Evolutionary conservation across 53 echinoderm and acorn worm species (phyloP), one percentile per base, ranked within the genome.

Genomic region (Pentamera pediparva): DNA sequence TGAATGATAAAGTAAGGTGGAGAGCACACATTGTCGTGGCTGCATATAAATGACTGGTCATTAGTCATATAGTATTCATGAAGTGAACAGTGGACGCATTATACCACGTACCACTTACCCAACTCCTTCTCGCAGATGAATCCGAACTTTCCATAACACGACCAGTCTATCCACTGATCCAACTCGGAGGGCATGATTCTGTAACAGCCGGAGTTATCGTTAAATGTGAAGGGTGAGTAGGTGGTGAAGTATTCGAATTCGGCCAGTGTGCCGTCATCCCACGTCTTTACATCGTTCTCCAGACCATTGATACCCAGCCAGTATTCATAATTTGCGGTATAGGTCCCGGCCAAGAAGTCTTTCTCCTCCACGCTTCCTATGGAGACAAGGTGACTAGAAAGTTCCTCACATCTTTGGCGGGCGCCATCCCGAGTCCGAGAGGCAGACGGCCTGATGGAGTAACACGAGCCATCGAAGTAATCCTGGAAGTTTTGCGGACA

Each of bases 261-360:
- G 21, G 33, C 33, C 4, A 36, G 4, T 4, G 65, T 37, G 4
- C 65, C 65, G 22, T 65, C 65, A 22, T 65, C 65, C 65, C 65
- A 65, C 9, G 65, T 65, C 39, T 65, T 65, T 6, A 26, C 24
- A 39, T 65, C 65, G 39, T 10, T 24, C 39, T 65, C 37, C 3
- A 36, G 37, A 26, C 65, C 65, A 36, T 65, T 65, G 1, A 36
- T 8, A 36, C 65, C 65, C 6, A 65, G 37, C 65, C 65, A 65
- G 39, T 37, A 65, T 15, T 15, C 39, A 7, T 35, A 24, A 21
- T 38, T 38, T 0, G 26, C 13, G 19, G 34, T 36, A 36, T 65
- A 65, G 25, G 20, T 37, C 6, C 18, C 21, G 7, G 65, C 65
- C 25, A 65, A 65, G 11, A 38, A 36, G 22, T 65, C 65, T 36